These are phyloP conservation scores for Halcyon leucocephala DNA, from an alignment of 2,797 vertebrate species.

Conservation along the genomic window DNA sequence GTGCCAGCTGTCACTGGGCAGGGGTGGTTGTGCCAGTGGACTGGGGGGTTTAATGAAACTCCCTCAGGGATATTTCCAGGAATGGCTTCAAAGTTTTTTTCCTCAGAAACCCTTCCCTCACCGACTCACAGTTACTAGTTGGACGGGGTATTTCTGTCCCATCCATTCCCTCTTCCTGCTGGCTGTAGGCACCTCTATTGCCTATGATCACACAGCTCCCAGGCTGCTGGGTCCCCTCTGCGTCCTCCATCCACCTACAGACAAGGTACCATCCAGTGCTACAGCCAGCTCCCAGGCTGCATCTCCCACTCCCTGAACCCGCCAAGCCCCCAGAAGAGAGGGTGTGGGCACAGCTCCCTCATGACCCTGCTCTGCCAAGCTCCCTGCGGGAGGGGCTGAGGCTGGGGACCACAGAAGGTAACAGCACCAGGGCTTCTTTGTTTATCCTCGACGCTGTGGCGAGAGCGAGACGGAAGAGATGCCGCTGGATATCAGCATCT, in stretches of 20 bases:
- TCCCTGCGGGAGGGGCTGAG: not conserved
- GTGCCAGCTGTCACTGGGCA: not conserved
- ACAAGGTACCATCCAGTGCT: not conserved
- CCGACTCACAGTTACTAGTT: not conserved
- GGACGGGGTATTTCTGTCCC: not conserved
- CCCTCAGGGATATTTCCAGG: not conserved
- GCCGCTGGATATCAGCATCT: constrained; percentile 10
- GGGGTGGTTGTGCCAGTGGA: not conserved
- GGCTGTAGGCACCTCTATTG: not conserved
- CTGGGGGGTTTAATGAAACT: not conserved
- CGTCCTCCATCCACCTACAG: not conserved
- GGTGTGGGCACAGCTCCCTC: not conserved
- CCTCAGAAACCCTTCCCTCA: not conserved
- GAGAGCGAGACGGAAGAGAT: not conserved
- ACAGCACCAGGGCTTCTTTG: not conserved
- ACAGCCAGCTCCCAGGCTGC: rapidly evolving
- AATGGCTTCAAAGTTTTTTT: not conserved
- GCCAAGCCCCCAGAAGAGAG: not conserved
- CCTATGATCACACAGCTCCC: not conserved
- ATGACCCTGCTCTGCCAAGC: not conserved
- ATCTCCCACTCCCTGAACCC: not conserved
- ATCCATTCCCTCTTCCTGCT: not conserved
- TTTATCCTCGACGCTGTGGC: not conserved
- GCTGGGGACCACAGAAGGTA: not conserved
- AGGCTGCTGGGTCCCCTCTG: not conserved